Conservation (phyloP, 1,140 invertebrate species). For the Aporrectodea caliginosa region DNA sequence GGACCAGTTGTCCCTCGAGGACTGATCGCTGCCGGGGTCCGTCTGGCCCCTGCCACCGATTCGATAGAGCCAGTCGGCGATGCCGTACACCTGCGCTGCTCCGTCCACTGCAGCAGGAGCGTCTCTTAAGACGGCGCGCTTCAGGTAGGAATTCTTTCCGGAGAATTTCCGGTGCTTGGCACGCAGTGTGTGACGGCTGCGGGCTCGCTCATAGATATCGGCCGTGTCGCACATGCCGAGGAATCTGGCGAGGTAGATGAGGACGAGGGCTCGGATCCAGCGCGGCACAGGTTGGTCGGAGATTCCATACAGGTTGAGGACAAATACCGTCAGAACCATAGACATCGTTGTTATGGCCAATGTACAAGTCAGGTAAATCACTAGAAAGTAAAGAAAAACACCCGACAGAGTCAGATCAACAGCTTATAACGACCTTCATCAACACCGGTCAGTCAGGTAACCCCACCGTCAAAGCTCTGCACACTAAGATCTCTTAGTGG, state of each 20-base stretch:
- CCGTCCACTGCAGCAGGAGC: no score
- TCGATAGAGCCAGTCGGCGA: not conserved
- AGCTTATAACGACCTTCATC: no score
- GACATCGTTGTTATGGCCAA: constrained; percentile 34
- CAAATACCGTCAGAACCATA: constrained; percentile 34
- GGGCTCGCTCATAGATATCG: not conserved
- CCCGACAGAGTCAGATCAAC: no score
- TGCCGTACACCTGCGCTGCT: not conserved
- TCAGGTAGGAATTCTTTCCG: not conserved
- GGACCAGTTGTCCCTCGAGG: not conserved
- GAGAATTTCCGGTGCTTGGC: not conserved
- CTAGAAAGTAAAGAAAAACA: no score
- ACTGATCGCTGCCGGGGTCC: not conserved
- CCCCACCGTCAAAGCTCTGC: no score
- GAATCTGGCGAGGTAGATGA: constrained; percentile 28
- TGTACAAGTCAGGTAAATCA: constrained; percentile 34
- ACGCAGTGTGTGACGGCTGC: not conserved
- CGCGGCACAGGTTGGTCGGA: constrained; percentile 31
- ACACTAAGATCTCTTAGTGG: no score
- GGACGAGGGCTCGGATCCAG: constrained; percentile 23
- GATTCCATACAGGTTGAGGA: constrained; percentile 30
- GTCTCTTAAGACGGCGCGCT: not conserved
- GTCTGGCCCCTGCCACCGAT: not conserved
- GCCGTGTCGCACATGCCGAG: constrained; percentile 19
- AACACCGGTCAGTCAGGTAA: no score